These are phyloP conservation scores for Diglossa cyanea DNA, from an alignment of 2,797 vertebrate genomes.

Conservation along the genomic window DNA sequence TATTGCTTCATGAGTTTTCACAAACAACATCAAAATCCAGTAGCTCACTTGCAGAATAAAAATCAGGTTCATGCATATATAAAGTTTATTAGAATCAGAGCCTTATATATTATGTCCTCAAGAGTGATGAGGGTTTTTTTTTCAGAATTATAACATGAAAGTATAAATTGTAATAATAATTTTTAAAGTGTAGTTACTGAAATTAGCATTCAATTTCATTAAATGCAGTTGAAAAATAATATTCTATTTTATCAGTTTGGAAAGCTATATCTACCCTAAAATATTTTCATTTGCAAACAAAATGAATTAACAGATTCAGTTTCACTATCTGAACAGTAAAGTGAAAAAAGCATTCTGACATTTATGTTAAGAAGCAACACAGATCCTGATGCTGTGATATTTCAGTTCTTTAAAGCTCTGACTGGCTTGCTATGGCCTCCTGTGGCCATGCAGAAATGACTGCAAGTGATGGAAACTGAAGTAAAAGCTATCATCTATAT, in stretches of 20 bases:
- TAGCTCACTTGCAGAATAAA: not conserved
- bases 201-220: constrained; percentile 24
- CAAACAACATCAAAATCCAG: not conserved
- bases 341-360: not conserved
- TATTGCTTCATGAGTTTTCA: not conserved
- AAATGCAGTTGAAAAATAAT: not conserved
- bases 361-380: not conserved
- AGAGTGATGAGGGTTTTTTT: not conserved
- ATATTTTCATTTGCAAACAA: not conserved
- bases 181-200: not conserved
- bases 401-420: not conserved
- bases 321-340: not conserved
- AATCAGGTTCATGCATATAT: not conserved
- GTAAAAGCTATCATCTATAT: not conserved
- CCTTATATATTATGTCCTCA: not conserved
- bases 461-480: not conserved
- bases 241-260: not conserved
- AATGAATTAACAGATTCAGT: not conserved
- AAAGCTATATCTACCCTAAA: not conserved
- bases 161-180: not conserved
- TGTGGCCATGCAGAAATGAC: not conserved
- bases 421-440: not conserved
- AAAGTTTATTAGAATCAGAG: not conserved
- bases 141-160: not conserved
- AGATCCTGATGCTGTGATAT: not conserved